Evolutionary conservation across 30 jellyfish, hydroid and myxozoan genomes (phyloP).

Genomic region (Mastigias papua): DNA sequence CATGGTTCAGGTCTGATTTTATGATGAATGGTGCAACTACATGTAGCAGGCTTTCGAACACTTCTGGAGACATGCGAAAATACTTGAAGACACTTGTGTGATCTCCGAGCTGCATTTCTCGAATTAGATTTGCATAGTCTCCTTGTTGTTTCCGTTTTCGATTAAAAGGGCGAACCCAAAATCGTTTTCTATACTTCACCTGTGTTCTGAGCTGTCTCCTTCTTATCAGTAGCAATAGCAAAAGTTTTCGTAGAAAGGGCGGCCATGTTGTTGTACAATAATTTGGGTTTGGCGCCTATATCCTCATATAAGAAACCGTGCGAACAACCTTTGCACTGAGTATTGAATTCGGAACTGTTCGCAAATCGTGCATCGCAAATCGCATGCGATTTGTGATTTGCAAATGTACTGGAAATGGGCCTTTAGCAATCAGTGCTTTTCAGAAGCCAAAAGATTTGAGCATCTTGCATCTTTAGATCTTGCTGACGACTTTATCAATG

Average conservation of each 20-base stretch:
- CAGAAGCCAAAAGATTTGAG: too few species aligned
- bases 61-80: slow-evolving; percentile 21
- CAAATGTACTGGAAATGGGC: not conserved
- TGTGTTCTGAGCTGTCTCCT: slow-evolving; percentile 63
- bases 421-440: too few species aligned
- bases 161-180: slow-evolving; percentile 53
- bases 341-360: slow-evolving; percentile 39
- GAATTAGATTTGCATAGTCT: slow-evolving; percentile 44
- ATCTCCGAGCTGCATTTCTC: slow-evolving; percentile 77
- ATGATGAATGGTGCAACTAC: slow-evolving; percentile 2
- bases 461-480: too few species aligned
- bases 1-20: slow-evolving; percentile 8
- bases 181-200: slow-evolving; percentile 49
- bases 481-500: too few species aligned
- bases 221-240: slow-evolving; percentile 35
- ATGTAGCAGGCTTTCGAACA: slow-evolving; percentile 6
- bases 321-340: slow-evolving; percentile 20
- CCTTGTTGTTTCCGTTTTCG: slow-evolving; percentile 64
- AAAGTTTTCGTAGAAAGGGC: slow-evolving; percentile 22
- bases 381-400: slow-evolving; percentile 44
- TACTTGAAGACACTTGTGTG: slow-evolving; percentile 59
- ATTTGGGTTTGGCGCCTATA: not conserved
- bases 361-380: slow-evolving; percentile 22
- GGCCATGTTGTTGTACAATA: slow-evolving; percentile 9
- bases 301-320: slow-evolving; percentile 6